Evolutionary conservation across 2,888 invertebrate species (phyloP).

Genomic region (Acrocyrtus sp.): DNA sequence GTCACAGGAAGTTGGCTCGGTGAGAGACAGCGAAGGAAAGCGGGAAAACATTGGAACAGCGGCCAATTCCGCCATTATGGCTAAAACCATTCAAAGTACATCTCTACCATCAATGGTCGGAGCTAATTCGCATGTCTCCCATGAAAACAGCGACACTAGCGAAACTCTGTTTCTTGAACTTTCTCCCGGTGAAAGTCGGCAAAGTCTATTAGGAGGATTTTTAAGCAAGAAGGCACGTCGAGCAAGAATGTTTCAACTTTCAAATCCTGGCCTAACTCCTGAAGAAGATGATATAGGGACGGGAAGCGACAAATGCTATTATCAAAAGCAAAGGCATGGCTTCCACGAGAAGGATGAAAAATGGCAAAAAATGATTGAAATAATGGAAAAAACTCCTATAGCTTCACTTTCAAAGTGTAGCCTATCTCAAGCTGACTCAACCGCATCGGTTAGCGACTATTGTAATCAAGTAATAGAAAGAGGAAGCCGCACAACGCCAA

Average conservation of each 20-base stretch:
- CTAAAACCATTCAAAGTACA: conserved; percentile 2
- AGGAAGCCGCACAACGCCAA: too few species aligned
- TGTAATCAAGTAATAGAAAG: too few species aligned
- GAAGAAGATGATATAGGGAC: neutral
- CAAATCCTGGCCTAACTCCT: conserved; percentile 11
- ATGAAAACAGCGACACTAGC: conserved; percentile 28
- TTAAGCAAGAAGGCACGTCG: conserved; percentile 43
- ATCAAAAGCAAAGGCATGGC: too few species aligned
- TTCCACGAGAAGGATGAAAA: conserved; percentile 35
- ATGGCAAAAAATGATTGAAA: conserved; percentile 49
- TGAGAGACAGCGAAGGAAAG: too few species aligned
- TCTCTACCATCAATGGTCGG: neutral
- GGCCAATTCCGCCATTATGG: too few species aligned
- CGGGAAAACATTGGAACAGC: too few species aligned
- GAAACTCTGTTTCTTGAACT: conserved; percentile 24
- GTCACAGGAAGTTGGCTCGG: conserved; percentile 19
- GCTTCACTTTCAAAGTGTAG: neutral
- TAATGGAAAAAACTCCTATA: conserved; percentile 25
- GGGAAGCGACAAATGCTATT: neutral
- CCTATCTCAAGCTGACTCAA: neutral
- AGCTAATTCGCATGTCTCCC: conserved; percentile 35
- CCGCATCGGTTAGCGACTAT: too few species aligned
- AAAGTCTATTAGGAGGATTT: conserved; percentile 28
- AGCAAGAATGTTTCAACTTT: conserved; percentile 51
- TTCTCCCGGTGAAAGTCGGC: conserved; percentile 36